Base-by-base conservation (phyloP, 2,113 vertebrate genomes). In the Stigmatopora nigra region DNA sequence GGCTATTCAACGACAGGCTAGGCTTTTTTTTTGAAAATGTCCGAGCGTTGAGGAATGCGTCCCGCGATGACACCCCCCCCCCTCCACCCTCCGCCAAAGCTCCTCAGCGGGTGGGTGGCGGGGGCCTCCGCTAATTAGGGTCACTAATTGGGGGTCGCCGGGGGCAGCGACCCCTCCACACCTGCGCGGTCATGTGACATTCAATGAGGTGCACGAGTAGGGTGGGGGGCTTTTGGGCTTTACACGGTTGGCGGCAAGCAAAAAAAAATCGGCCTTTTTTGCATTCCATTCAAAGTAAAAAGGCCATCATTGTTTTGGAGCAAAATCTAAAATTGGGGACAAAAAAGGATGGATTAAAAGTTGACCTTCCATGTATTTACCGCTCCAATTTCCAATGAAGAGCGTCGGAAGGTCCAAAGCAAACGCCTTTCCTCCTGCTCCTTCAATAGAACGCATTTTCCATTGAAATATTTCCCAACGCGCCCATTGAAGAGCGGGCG, bases 161-260 rank as follows among this genome's bases (percentile, higher is more conserved):
- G 47, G 86, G 81, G 77, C 78, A 76, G 82, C 85, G 84, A 88
- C 88, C 88, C 83, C 88, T 89, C 89, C 89, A 90, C 91, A 92
- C 89, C 90, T 92, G 91, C 90, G 79, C 3, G 77, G 83, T 91
- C 91, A 91, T 90, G 89, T 91, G 90, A 90, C 88, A 81, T 71
- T 78, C 69, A 80, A 78, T 86, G 88, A 90, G 89, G 87, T 91
- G 89, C n/a, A n/a, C n/a, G n/a, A n/a, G n/a, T n/a, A n/a, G n/a
- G n/a, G n/a, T n/a, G n/a, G n/a, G n/a, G n/a, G n/a, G n/a, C n/a
- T n/a, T n/a, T n/a, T n/a, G n/a, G n/a, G n/a, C n/a, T n/a, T n/a
- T n/a, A n/a, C n/a, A n/a, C n/a, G n/a, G n/a, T n/a, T n/a, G n/a
- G n/a, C n/a, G n/a, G n/a, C n/a, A n/a, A n/a, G n/a, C n/a, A n/a